These are phyloP conservation scores for Cordilura impudica DNA, from an alignment of 2,888 invertebrate species.

Conservation along the genomic window DNA sequence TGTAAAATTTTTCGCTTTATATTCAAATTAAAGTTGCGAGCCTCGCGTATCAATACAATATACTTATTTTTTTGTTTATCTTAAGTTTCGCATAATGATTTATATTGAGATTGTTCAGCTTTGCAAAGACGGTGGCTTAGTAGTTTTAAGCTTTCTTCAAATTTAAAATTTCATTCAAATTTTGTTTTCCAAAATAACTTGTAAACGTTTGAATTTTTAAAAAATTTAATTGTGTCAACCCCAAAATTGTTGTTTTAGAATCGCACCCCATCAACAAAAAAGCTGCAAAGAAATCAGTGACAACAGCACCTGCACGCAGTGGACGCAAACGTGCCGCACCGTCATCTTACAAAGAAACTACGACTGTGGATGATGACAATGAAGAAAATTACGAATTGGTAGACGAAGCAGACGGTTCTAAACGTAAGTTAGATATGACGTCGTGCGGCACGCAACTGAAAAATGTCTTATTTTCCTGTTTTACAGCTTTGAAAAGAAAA, in stretches of 20 bases:
- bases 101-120: too few relatives aligned
- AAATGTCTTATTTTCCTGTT: slow-evolving; percentile 71
- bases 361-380: slow-evolving; percentile 34
- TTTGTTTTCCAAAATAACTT: too few relatives aligned
- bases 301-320: slow-evolving; percentile 47
- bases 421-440: slow-evolving; percentile 72
- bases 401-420: slow-evolving; percentile 68
- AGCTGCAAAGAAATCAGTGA: neutral
- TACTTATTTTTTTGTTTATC: too few relatives aligned
- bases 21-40: too few relatives aligned
- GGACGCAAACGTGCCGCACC: slow-evolving; percentile 70
- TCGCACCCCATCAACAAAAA: slow-evolving; percentile 4
- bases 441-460: slow-evolving; percentile 70
- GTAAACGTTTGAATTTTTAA: neutral
- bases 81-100: too few relatives aligned
- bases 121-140: too few relatives aligned
- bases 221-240: neutral
- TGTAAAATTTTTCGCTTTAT: too few relatives aligned
- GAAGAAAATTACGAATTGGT: slow-evolving; percentile 48
- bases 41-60: too few relatives aligned
- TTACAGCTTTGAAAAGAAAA: slow-evolving; percentile 72
- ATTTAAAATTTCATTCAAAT: too few relatives aligned
- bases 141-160: too few relatives aligned
- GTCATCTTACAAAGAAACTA: slow-evolving; percentile 44
- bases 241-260: too few relatives aligned